phyloP scores from a whole-genome alignment of 1,140 invertebrate genomes.

The Drosophila micromelanica region DNA sequence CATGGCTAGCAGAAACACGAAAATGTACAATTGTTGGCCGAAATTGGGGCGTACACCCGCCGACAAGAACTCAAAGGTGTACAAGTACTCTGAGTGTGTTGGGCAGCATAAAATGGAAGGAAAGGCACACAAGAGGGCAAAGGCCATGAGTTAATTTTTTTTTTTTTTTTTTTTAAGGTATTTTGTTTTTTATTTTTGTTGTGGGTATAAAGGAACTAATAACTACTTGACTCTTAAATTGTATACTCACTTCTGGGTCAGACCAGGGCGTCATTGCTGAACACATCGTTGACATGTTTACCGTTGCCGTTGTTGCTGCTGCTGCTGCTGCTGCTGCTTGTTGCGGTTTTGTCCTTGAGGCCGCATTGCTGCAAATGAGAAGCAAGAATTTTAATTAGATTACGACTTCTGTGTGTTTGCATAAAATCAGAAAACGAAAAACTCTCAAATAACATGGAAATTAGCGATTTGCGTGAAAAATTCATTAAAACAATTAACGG shows the following conservation, averaged over 20 bases:
- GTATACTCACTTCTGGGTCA: conserved; percentile 82
- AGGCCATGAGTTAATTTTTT: conserved; percentile 50
- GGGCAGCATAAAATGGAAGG: conserved; percentile 40
- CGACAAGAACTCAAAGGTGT: conserved; percentile 73
- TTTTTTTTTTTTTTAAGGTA: conserved; percentile 15
- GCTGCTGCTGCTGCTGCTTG: conserved; percentile 45
- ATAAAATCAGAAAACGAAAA: not conserved
- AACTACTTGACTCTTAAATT: not conserved
- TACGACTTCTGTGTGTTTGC: too few relatives aligned
- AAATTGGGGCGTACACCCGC: conserved; percentile 53
- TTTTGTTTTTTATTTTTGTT: conserved; percentile 1
- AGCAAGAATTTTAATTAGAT: conserved; percentile 23
- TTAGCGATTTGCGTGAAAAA: conserved; percentile 60
- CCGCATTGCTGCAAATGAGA: conserved; percentile 73
- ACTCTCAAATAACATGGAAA: conserved; percentile 62
- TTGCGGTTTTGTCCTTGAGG: conserved; percentile 68
- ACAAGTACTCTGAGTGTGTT: conserved; percentile 76
- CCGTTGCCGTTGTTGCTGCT: conserved; percentile 52
- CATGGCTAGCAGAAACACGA: conserved; percentile 69
- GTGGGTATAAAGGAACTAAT: not conserved
- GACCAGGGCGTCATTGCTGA: conserved; percentile 80
- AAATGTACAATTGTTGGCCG: conserved; percentile 71
- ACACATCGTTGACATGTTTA: conserved; percentile 83
- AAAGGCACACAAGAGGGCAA: conserved; percentile 37
- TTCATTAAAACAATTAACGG: conserved; percentile 80